phyloP scores from a whole-genome alignment of 2,797 vertebrate species.

The Parauchenoglanis ngamensis region DNA sequence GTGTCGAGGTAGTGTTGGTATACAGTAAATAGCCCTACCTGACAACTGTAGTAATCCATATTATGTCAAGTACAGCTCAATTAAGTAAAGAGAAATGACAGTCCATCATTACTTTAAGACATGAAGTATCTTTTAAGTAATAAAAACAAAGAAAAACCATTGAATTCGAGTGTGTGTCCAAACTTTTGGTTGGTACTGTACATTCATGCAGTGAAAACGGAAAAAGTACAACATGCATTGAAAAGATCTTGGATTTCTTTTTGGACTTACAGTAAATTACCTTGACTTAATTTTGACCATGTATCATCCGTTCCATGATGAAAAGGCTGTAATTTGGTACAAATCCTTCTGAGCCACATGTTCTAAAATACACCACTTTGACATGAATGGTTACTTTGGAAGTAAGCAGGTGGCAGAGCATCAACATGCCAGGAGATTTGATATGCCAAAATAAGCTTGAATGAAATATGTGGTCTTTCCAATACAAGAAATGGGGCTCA shows the following conservation, averaged over 20 bases:
- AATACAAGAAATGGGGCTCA: conserved; percentile 68
- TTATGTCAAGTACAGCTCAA: no score
- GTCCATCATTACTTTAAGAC: no score
- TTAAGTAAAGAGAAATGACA: no score
- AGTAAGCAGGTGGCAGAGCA: conserved; percentile 26
- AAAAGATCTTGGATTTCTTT: not conserved
- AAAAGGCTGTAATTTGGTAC: conserved; percentile 7
- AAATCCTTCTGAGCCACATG: conserved; percentile 12
- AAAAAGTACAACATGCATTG: not conserved
- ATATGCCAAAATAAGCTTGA: conserved; percentile 76
- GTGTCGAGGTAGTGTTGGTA: no score
- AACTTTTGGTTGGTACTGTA: no score
- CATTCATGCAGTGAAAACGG: not conserved
- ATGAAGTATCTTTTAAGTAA: no score
- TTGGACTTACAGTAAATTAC: conserved; percentile 25
- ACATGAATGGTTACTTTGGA: conserved; percentile 33
- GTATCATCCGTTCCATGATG: not conserved
- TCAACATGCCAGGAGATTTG: conserved; percentile 67
- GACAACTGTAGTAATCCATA: no score
- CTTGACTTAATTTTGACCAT: conserved; percentile 11
- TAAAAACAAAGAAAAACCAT: no score
- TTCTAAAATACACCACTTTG: conserved; percentile 17
- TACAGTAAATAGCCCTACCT: no score
- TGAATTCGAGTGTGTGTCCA: no score
- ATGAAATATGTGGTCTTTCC: conserved; percentile 62